Percentiles rank a stretch among this genome's conserved stretches.
These are phyloP conservation scores for Atrichornis clamosus DNA, from an alignment of 2,113 vertebrate species.

Conservation along the genomic window DNA sequence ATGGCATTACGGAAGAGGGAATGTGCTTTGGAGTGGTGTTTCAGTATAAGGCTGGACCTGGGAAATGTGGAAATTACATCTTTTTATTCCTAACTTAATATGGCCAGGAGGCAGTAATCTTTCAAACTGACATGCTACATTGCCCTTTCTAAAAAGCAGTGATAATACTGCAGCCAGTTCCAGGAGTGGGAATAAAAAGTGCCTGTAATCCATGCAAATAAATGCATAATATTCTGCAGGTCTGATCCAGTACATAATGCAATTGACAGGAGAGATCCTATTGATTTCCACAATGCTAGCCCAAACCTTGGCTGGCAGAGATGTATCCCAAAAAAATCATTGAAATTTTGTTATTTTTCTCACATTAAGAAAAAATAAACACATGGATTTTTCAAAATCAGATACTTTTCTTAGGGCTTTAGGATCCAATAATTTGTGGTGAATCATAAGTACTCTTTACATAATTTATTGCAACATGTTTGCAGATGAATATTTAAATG, in stretches of 20 bases:
- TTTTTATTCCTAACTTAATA: background rate
- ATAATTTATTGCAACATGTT: slow-evolving; percentile 1
- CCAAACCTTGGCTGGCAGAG: background rate
- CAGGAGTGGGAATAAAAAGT: background rate
- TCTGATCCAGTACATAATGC: slow-evolving; percentile 14
- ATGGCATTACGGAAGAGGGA: background rate
- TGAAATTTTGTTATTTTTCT: background rate
- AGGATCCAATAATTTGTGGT: background rate
- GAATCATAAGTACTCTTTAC: background rate
- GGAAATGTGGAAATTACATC: background rate
- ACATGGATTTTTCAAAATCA: background rate
- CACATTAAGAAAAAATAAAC: background rate
- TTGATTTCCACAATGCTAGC: background rate
- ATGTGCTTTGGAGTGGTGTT: background rate
- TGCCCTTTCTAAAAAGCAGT: background rate
- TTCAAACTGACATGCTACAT: background rate
- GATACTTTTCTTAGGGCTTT: background rate
- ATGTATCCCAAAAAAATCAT: background rate
- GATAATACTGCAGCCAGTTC: background rate
- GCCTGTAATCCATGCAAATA: slow-evolving; percentile 21
- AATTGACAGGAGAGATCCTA: background rate
- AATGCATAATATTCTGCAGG: slow-evolving; percentile 7
- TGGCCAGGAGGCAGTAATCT: background rate
- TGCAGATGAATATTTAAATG: slow-evolving; percentile 17
- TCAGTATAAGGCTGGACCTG: background rate